These are phyloP conservation scores for Sebastes hopkinsi DNA, from an alignment of 2,797 vertebrate species.

Conservation along the genomic window DNA sequence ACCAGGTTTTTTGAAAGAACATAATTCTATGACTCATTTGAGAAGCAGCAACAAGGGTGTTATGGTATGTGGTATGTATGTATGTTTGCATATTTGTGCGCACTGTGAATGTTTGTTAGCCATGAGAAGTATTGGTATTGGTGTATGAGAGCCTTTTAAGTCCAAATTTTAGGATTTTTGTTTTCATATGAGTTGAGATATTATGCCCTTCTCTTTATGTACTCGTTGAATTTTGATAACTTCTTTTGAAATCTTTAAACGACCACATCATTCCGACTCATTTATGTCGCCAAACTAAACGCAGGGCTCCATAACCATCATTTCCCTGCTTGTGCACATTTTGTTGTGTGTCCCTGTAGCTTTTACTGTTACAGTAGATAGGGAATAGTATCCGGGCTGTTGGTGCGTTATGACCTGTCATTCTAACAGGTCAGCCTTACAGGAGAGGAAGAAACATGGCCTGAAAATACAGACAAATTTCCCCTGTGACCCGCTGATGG, in stretches of 20 bases:
- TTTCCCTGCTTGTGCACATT: neutral
- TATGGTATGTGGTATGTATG: too few relatives aligned
- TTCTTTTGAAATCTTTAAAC: neutral
- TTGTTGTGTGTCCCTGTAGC: neutral
- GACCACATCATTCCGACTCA: neutral
- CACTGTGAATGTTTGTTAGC: neutral
- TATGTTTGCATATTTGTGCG: neutral
- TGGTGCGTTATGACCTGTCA: slow-evolving; percentile 32
- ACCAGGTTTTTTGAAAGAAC: neutral
- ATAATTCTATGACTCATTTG: neutral
- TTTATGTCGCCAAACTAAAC: neutral
- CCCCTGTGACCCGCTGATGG: slow-evolving; percentile 32
- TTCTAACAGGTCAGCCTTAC: slow-evolving; percentile 37
- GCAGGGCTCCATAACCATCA: neutral
- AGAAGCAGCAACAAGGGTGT: neutral
- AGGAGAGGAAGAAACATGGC: slow-evolving; percentile 24
- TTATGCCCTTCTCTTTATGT: neutral
- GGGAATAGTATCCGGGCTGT: neutral
- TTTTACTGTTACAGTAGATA: neutral
- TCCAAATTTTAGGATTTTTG: neutral
- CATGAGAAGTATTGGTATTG: neutral
- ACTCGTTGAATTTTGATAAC: neutral
- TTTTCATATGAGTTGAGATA: neutral
- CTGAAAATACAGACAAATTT: slow-evolving; percentile 49
- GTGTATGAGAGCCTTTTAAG: neutral